Evolutionary conservation across 1,140 invertebrate species (phyloP), one percentile per base, ranked within the genome.

Genomic region (Drosophila pruinosa): DNA sequence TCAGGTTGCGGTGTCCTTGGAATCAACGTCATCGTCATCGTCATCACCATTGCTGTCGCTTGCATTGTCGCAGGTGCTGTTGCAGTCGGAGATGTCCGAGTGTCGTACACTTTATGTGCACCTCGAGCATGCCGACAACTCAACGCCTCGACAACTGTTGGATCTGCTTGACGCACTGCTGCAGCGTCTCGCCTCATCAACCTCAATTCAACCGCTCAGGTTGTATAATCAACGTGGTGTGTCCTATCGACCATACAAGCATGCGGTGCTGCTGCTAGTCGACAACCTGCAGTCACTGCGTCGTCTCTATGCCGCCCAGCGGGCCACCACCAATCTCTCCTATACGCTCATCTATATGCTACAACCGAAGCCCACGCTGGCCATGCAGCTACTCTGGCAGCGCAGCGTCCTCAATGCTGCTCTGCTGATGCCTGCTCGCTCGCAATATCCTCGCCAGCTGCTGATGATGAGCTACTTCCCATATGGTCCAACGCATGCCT

Each of bases 261-360:
- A 88, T 43, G 71, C 67, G 4, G 75, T 88, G 17, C 50, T 88
- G 14, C 21, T 78, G 2, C 56, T 88, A 24, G 78, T 88, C 5
- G 72, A 88, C 0, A 56, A 75, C 22, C 28, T 88, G 17, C 15
- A 19, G 4, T 63, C 82, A 0, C 31, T 88, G 8, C 15, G 17
- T 0, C 24, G 19, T 1, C 28, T 88, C 4, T 88, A 75, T 14
- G 38, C 7, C 0, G 1, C 26, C 4, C 31, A 82, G 0, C 34
- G 38, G 5, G 82, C 82, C 21, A 88, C 82, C 26, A 59, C 76
- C 39, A 63, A 88, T 53, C 56, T 88, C 1, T 82, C 82, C 8
- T 57, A 76, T 10, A 78, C 83, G 1, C 61, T 88, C n/a, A 22
- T 88, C 39, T 88, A 89, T 34, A 70, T 88, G 78, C 8, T 57